Evolutionary conservation across 2,797 vertebrate species (phyloP).

Genomic region (Leucoraja ocellata): DNA sequence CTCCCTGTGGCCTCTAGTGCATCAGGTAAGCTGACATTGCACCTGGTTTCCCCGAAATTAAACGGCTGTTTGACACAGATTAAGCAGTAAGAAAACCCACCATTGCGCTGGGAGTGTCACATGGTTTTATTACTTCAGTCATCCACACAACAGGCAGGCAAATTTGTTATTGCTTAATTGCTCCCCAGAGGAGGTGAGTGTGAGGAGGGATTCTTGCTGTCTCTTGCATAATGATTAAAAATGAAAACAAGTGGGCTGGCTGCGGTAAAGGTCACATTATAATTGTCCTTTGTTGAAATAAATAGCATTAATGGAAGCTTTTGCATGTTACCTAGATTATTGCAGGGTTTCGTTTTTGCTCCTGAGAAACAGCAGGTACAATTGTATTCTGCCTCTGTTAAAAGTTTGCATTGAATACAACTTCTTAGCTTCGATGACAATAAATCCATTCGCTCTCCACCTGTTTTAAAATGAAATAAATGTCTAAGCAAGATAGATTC

Average conservation of each 20-base stretch:
- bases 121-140: not conserved
- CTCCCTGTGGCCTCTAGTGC: not conserved
- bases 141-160: conserved; percentile 47
- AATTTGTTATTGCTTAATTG: conserved; percentile 71
- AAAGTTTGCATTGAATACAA: conserved; percentile 43
- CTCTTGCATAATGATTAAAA: conserved; percentile 82
- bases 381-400: conserved; percentile 35
- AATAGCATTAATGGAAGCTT: conserved; percentile 71
- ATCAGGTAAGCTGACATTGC: not conserved
- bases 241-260: conserved; percentile 64
- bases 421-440: conserved; percentile 42
- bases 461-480: conserved; percentile 44
- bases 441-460: conserved; percentile 34
- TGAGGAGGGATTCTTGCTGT: conserved; percentile 63
- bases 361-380: conserved; percentile 32
- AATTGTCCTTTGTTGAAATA: conserved; percentile 77
- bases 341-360: not conserved
- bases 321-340: conserved; percentile 56
- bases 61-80: not conserved
- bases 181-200: conserved; percentile 63
- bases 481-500: conserved; percentile 48
- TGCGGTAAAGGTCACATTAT: conserved; percentile 77
- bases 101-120: not conserved
- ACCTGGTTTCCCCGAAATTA: not conserved
- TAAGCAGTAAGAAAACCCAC: conserved; percentile 6